Evolutionary conservation across 2,888 invertebrate species (phyloP).

Genomic region (Zelleria hepariella): DNA sequence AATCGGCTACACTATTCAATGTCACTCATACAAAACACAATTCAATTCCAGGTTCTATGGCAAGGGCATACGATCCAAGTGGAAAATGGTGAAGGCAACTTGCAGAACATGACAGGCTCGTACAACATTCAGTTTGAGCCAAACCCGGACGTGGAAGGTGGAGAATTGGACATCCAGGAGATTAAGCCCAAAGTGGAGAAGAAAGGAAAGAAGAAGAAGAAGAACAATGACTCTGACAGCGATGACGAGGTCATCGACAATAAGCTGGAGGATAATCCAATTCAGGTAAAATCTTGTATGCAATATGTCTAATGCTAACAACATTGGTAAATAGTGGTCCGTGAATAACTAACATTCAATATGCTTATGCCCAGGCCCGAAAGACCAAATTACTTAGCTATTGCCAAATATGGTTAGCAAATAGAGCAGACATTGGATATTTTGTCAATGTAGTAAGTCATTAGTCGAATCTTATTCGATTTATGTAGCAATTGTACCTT

Average conservation of each 20-base stretch:
- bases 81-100: slow-evolving; percentile 60
- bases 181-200: slow-evolving; percentile 64
- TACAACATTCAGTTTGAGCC: slow-evolving; percentile 55
- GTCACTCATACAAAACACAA: neutral
- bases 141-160: slow-evolving; percentile 37
- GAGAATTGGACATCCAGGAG: slow-evolving; percentile 50
- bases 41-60: slow-evolving; percentile 72
- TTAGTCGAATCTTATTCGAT: too few relatives aligned
- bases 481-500: too few relatives aligned
- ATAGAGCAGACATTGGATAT: too few relatives aligned
- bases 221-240: slow-evolving; percentile 56
- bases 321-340: too few relatives aligned
- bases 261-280: slow-evolving; percentile 78
- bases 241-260: slow-evolving; percentile 74
- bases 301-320: too few relatives aligned
- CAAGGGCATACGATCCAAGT: slow-evolving; percentile 77
- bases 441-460: too few relatives aligned
- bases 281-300: too few relatives aligned
- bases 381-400: too few relatives aligned
- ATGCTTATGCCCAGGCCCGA: too few relatives aligned
- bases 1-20: neutral
- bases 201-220: slow-evolving; percentile 65
- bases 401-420: too few relatives aligned
- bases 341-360: too few relatives aligned
- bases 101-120: slow-evolving; percentile 43